phyloP scores from a whole-genome alignment of 2,797 vertebrate species.

The Trachops cirrhosus region DNA sequence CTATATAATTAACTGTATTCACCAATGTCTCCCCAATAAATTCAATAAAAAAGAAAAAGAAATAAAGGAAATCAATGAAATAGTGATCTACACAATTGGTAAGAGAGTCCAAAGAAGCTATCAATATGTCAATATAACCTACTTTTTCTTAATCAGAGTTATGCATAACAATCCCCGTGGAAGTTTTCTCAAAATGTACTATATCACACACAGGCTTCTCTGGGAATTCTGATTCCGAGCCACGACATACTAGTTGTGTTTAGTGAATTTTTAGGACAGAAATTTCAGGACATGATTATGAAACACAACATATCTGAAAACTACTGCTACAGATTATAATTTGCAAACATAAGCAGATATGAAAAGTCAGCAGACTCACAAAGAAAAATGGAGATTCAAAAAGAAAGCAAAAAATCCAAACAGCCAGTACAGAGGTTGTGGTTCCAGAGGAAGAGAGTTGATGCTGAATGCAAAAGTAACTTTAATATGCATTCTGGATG shows the following conservation, averaged over 20 bases:
- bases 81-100: background rate
- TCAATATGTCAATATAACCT: background rate
- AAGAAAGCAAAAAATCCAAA: background rate
- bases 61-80: slow-evolving; percentile 3
- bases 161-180: background rate
- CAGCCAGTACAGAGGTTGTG: background rate
- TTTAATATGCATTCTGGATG: background rate
- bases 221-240: background rate
- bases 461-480: background rate
- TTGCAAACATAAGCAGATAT: background rate
- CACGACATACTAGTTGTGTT: background rate
- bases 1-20: background rate
- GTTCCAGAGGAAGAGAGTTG: background rate
- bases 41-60: background rate
- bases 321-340: background rate
- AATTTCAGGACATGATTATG: background rate
- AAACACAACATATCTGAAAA: background rate
- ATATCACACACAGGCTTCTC: background rate
- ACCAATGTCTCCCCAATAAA: background rate
- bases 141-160: background rate
- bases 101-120: background rate
- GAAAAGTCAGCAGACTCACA: background rate
- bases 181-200: background rate
- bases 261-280: background rate
- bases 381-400: background rate